phyloP scores from a whole-genome alignment of 2,888 invertebrate genomes.

The Laothoe populi region DNA sequence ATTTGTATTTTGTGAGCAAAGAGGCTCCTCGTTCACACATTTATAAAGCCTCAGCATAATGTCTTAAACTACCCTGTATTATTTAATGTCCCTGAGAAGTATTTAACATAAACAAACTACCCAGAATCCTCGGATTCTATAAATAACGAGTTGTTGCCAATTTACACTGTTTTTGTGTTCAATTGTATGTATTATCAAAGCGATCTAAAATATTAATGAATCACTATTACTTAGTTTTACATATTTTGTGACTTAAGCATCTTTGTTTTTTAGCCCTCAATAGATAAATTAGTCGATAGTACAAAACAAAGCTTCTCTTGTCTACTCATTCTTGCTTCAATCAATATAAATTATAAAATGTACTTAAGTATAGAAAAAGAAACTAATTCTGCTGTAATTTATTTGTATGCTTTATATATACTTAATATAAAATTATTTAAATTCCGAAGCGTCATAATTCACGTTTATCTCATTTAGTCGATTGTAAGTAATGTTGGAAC shows the following conservation, averaged over 20 bases:
- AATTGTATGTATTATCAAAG: too few species aligned
- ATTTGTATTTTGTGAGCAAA: too few species aligned
- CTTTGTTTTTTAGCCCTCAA: not conserved
- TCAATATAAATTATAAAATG: not conserved
- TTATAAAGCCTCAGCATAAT: too few species aligned
- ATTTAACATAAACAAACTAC: too few species aligned
- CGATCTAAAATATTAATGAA: too few species aligned
- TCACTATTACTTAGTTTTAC: not conserved
- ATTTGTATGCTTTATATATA: conserved; percentile 2
- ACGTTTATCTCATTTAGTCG: not conserved
- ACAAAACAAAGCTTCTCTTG: conserved; percentile 8
- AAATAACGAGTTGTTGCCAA: too few species aligned
- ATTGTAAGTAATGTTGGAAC: not conserved
- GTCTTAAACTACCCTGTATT: too few species aligned
- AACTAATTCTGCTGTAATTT: conserved; percentile 10
- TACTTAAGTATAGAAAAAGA: not conserved
- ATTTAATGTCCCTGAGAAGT: too few species aligned
- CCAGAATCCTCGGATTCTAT: too few species aligned
- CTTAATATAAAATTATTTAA: not conserved
- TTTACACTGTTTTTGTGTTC: too few species aligned
- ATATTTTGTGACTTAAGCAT: not conserved
- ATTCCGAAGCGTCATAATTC: not conserved
- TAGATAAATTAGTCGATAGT: conserved; percentile 39
- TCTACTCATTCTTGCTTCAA: not conserved
- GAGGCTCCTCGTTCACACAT: too few species aligned